These are phyloP conservation scores for Brachylomia viminalis DNA, from an alignment of 2,888 invertebrate species.

Conservation along the genomic window DNA sequence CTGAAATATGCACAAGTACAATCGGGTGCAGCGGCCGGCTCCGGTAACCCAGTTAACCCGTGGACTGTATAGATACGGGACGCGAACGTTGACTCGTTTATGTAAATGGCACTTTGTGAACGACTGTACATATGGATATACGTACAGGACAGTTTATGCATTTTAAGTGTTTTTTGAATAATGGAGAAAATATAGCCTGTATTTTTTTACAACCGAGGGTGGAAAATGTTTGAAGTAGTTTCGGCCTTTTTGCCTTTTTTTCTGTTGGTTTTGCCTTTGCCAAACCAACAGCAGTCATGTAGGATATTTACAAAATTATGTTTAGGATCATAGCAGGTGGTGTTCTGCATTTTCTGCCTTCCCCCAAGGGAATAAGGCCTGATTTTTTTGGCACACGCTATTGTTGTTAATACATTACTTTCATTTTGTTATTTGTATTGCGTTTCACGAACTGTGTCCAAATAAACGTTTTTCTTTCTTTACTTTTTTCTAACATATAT, in stretches of 20 bases:
- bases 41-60: conserved; percentile 65
- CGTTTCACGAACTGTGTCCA: too few relatives aligned
- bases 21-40: conserved; percentile 48
- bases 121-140: conserved; percentile 29
- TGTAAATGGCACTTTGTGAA: conserved; percentile 53
- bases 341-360: too few relatives aligned
- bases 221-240: neutral
- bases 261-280: neutral
- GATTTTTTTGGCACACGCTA: too few relatives aligned
- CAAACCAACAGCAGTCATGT: neutral
- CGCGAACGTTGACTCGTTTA: conserved; percentile 54
- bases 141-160: conserved; percentile 16
- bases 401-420: too few relatives aligned
- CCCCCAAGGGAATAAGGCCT: too few relatives aligned
- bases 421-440: too few relatives aligned
- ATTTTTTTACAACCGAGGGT: neutral
- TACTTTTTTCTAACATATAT: too few relatives aligned
- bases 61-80: conserved; percentile 54
- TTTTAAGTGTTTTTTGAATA: conserved; percentile 15
- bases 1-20: conserved; percentile 54
- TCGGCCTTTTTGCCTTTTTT: neutral
- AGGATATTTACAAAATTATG: neutral
- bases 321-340: too few relatives aligned
- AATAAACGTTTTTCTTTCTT: too few relatives aligned
- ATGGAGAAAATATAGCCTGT: neutral